Evolutionary conservation across 1,140 invertebrate species (phyloP), one percentile per base, ranked within the genome.

Genomic region (Bombus difficillimus): DNA sequence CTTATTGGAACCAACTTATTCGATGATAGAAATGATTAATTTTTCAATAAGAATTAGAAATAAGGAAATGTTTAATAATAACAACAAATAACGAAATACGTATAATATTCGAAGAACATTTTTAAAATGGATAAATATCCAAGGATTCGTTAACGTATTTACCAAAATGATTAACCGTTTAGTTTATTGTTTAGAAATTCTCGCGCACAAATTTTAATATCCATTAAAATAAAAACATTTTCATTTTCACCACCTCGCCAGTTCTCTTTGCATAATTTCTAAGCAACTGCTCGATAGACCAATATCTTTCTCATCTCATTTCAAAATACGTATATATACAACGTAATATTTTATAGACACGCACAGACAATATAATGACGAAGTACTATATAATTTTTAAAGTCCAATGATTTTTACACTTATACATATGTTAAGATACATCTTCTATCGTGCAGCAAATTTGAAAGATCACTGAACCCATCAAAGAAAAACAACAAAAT

Each of bases 401-500:
- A 18, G 8, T 34, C n/a, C 32, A 9, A 34, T 34, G 2, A 66
- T 34, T 34, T 66, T 34, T 18, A 8, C 15, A 66, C 9, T 66
- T 9, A 4, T 12, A 3, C n/a, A 1, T 1, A 15, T 28, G 10
- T 62, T 12, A 34, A 66, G 10, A 66, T 18, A 34, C n/a, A 66
- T 66, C 15, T 3, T 62, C 59, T 12, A 4, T 62, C 59, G 28
- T n/a, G 59, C 62, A 18, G 0, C 25, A 59, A 12, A 28, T 59
- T 59, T 12, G 0, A 12, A 64, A 32, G 1, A 64, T 64, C 5
- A 18, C n/a, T 0, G n/a, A 64, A 15, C 2, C 2, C n/a, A 32
- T 15, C 13, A 0, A 18, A 66, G 6, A 3, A 0, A 37, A 68
- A 25, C 3, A 4, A 3, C 0, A 68, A 34, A 68, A 68, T 34